Evolutionary conservation across 2,888 invertebrate genomes (phyloP), one percentile per base, ranked within the genome.

Genomic region (Thera obeliscata): DNA sequence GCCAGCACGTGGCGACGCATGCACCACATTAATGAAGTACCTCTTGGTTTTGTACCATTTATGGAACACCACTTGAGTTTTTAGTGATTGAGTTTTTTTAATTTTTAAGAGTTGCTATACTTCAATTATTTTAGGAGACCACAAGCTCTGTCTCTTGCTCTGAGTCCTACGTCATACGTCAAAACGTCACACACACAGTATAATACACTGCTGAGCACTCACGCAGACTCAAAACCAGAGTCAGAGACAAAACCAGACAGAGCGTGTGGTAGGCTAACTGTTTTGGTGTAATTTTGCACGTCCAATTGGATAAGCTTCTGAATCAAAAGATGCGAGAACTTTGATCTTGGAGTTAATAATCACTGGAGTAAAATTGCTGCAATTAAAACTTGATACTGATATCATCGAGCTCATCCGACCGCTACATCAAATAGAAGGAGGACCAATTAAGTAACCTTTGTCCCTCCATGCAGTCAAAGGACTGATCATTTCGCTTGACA

Each of bases 391-490:
- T 35, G 56, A 66, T 63, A 61, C 8, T 58, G 63, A 61, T 65
- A 65, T 67, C 65, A 69, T 73, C 56, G 63, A 50, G 54, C 43
- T 7, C 66, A 66, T 50, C 64, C 9, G 56, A 48, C 64, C 67
- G 72, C 52, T 49, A 74, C 57, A 54, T 74, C 74, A 75, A 75
- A 74, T 61, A 50, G 49, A 64, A 61, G 62, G 67, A 64, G 63
- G 52, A 65, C 43, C 71, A 75, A 75, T 74, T 75, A 75, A 70
- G 67, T 71, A 62, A 61, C 65, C 69, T 70, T 70, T 71, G 69
- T 71, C 33, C 68, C 41, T 64, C 61, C 41, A 38, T 41, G 61
- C 6, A 62, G 49, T 67, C 55, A 69, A 62, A 70, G 62, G 61
- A 56, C 56, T 22, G 8, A 74, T 76, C 67, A 67, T 73, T 61